Evolutionary conservation across 2,888 invertebrate species (phyloP).

Genomic region (Lottia scabra): DNA sequence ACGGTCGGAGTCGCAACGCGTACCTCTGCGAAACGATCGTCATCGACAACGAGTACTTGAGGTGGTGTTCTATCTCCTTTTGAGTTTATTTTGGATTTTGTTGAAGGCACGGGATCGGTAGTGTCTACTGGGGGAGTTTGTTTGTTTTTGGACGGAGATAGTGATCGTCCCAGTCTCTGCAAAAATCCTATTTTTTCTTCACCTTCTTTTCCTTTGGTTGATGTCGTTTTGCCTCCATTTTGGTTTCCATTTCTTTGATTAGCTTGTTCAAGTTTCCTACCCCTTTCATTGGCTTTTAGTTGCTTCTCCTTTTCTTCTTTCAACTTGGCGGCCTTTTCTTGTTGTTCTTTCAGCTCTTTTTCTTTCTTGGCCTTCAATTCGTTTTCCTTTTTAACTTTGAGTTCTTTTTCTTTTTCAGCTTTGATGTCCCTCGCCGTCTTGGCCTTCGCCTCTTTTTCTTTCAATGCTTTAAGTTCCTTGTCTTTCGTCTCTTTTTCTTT

Average conservation of each 20-base stretch:
- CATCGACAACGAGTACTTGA: neutral
- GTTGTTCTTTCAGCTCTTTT: neutral
- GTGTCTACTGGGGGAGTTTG: too few species aligned
- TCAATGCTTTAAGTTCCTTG: neutral
- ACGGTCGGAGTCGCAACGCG: neutral
- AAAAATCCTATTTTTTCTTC: neutral
- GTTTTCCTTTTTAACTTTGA: neutral
- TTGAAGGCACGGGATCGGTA: too few species aligned
- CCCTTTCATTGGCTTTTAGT: neutral
- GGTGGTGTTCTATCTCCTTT: neutral
- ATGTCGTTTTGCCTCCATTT: neutral
- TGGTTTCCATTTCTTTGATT: neutral
- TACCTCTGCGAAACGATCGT: neutral
- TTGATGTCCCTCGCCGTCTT: neutral
- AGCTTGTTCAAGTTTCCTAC: neutral
- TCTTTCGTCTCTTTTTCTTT: neutral
- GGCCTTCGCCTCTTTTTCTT: neutral
- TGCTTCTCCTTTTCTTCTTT: conserved; percentile 13
- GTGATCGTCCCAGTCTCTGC: neutral
- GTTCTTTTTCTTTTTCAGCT: conserved; percentile 7
- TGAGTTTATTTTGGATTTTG: neutral
- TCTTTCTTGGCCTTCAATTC: neutral
- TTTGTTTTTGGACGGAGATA: neutral
- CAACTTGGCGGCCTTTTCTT: neutral
- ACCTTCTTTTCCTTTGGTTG: neutral